phyloP scores from a whole-genome alignment of 2,888 invertebrate genomes.

The Ichneumoninae sp. region DNA sequence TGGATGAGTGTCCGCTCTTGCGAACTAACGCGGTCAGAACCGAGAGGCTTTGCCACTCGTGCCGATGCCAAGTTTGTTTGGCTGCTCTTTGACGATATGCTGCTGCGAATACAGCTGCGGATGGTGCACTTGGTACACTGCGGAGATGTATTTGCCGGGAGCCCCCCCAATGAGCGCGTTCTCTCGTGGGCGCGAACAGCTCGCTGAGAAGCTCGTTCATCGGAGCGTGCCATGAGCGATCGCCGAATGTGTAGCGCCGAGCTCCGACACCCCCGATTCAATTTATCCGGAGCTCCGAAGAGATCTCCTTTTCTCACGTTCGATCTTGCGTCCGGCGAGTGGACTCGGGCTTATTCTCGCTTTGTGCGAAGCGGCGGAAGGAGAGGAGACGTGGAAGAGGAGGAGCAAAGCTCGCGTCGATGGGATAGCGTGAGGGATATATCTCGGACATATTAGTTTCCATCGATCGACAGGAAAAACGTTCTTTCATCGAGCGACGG shows the following conservation, averaged over 20 bases:
- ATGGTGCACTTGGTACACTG: neutral
- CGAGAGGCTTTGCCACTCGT: slow-evolving; percentile 56
- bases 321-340: neutral
- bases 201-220: slow-evolving; percentile 71
- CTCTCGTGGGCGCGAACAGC: slow-evolving; percentile 53
- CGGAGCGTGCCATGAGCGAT: slow-evolving; percentile 79
- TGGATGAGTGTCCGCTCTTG: slow-evolving; percentile 72
- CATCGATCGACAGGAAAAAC: slow-evolving; percentile 74
- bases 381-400: slow-evolving; percentile 22
- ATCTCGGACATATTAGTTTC: slow-evolving; percentile 77
- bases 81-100: slow-evolving; percentile 29
- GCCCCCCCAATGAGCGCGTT: slow-evolving; percentile 19
- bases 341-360: slow-evolving; percentile 35
- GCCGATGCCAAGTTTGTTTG: slow-evolving; percentile 26
- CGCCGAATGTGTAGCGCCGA: slow-evolving; percentile 69
- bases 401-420: slow-evolving; percentile 45
- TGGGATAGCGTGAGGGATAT: slow-evolving; percentile 72
- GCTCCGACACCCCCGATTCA: slow-evolving; percentile 72
- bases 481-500: slow-evolving; percentile 67
- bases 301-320: slow-evolving; percentile 31
- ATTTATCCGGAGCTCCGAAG: slow-evolving; percentile 75
- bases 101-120: neutral
- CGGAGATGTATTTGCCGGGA: slow-evolving; percentile 4
- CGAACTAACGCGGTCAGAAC: slow-evolving; percentile 43
- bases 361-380: slow-evolving; percentile 22